A percentile compares a stretch with the other conserved stretches of the same genome.
Conservation (phyloP, 53 echinoderm and acorn worm species). For the Patiria pectinifera region DNA sequence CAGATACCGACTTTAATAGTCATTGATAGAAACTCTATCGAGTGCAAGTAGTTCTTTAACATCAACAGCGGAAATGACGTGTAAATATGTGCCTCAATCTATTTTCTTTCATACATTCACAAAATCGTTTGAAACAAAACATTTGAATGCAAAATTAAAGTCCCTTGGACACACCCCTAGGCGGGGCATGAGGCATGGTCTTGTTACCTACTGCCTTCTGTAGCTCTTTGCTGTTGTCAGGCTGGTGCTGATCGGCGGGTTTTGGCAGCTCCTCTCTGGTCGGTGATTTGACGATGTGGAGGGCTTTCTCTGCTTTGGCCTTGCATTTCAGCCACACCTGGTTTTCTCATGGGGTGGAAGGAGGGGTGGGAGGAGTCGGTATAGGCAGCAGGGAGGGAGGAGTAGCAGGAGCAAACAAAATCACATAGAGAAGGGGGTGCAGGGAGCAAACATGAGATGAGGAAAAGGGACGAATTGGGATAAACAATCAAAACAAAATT, state of each 20-base stretch:
- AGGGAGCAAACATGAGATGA: not conserved
- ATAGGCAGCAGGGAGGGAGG: not conserved
- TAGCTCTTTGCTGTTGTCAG: not conserved
- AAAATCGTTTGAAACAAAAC: too few species aligned
- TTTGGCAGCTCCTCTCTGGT: not conserved
- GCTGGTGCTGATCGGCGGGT: not conserved
- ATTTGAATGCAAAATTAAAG: not conserved
- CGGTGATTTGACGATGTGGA: not conserved
- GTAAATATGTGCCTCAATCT: too few species aligned
- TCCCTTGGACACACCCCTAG: not conserved
- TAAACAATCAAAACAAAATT: not conserved
- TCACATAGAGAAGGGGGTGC: not conserved
- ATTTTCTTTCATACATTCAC: too few species aligned
- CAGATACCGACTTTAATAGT: too few species aligned
- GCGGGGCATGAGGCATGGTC: not conserved
- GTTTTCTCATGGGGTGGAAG: not conserved
- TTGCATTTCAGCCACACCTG: conserved; percentile 63
- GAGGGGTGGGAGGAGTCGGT: not conserved
- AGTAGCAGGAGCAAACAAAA: not conserved
- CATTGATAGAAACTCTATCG: too few species aligned
- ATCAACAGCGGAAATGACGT: too few species aligned
- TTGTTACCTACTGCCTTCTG: conserved; percentile 55
- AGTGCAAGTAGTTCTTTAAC: too few species aligned
- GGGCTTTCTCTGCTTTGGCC: conserved; percentile 33
- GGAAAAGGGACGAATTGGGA: not conserved